These are phyloP conservation scores for Cassiopea andromeda DNA, from an alignment of 30 jellyfish, hydroid and myxozoan species.

Conservation along the genomic window DNA sequence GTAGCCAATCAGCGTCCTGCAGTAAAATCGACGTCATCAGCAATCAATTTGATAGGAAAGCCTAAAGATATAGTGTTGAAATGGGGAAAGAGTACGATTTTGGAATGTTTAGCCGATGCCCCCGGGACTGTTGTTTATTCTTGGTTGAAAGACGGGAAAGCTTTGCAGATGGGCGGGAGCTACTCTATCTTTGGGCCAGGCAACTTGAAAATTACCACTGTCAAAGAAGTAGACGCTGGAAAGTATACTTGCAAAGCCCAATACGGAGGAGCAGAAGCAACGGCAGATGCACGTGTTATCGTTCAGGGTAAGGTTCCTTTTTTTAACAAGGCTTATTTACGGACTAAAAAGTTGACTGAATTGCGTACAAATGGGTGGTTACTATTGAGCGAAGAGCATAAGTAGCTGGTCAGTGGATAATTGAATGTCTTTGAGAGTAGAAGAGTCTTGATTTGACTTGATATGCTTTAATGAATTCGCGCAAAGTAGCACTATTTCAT, in stretches of 20 bases:
- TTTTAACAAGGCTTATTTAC: not conserved
- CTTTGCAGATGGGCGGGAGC: conserved; percentile 48
- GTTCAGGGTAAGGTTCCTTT: conserved; percentile 65
- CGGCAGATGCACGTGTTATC: conserved; percentile 74
- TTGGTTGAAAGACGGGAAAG: conserved; percentile 80
- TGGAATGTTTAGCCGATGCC: conserved; percentile 91
- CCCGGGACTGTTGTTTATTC: conserved; percentile 67
- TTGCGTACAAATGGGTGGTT: too few species aligned
- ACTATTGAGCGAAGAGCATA: too few species aligned
- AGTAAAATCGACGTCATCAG: conserved; percentile 19
- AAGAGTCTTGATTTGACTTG: too few species aligned
- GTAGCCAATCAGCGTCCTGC: conserved; percentile 53
- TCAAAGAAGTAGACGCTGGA: conserved; percentile 79
- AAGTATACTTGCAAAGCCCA: conserved; percentile 72
- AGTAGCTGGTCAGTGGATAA: too few species aligned
- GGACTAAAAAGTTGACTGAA: not conserved
- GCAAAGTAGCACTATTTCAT: too few species aligned
- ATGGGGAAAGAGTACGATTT: conserved; percentile 87
- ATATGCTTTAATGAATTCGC: too few species aligned
- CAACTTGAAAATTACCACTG: conserved; percentile 67
- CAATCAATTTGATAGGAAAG: conserved; percentile 61
- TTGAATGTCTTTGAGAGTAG: too few species aligned
- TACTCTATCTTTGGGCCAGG: conserved; percentile 69
- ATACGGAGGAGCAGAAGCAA: conserved; percentile 73
- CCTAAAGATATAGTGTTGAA: conserved; percentile 66